Evolutionary conservation across 2,888 invertebrate species (phyloP).

Genomic region (Flexamia atlantica): DNA sequence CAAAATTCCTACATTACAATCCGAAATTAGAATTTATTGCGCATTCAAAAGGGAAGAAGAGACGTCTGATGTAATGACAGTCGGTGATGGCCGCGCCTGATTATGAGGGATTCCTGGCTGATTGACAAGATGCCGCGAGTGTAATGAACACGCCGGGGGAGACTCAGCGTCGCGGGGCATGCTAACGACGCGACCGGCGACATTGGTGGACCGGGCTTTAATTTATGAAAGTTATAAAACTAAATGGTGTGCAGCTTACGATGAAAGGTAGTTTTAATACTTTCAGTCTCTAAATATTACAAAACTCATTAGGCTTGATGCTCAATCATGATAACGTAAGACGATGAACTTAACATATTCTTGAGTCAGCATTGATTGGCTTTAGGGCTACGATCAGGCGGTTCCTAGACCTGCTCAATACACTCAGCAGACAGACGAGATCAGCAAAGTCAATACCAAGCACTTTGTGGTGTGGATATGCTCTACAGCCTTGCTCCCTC

Average conservation of each 20-base stretch:
- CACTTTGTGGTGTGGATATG: background rate
- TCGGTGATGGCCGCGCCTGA: background rate
- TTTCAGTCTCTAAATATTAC: too few species aligned
- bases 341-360: too few species aligned
- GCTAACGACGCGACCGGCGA: background rate
- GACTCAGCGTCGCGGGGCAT: background rate
- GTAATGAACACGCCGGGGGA: background rate
- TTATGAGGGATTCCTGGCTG: conserved; percentile 26
- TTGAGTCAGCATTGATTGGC: too few species aligned
- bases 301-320: too few species aligned
- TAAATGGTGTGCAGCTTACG: too few species aligned
- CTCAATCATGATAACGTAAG: too few species aligned
- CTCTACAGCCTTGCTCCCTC: too few species aligned
- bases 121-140: conserved; percentile 31
- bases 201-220: background rate
- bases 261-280: too few species aligned
- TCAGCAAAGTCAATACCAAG: background rate
- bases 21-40: background rate
- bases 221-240: background rate
- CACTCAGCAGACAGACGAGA: background rate
- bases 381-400: too few species aligned
- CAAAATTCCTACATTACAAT: too few species aligned
- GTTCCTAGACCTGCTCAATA: background rate
- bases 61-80: background rate
- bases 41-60: background rate